Base-by-base conservation (phyloP, 30 jellyfish, hydroid and myxozoan species). In the Aurelia aurita complex sp. Pacific region DNA sequence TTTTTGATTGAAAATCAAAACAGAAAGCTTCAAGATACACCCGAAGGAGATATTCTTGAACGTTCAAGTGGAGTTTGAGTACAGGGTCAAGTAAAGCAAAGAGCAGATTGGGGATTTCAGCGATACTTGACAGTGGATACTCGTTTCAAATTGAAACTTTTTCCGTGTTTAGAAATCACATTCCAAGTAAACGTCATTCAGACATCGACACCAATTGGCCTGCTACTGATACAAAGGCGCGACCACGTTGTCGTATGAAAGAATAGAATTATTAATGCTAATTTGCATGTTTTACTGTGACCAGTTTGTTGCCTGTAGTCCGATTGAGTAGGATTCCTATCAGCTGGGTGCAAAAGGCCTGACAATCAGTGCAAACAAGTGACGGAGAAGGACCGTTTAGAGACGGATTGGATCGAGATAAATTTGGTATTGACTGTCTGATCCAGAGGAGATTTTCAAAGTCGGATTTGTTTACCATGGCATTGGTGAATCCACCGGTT, bases 401-500 rank as follows among this genome's bases (percentile, higher is more conserved):
- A 61, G 70, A 61, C 70, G 70, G 32, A 0, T 61, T 61, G 70
- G 3, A 9, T 42, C n/a, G 40, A 10, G 16, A 60, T 16, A 71
- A 32, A 43, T 72, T n/a, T 36, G 3, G 14, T 72, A 43, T 72
- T 72, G 64, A 72, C 82, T 72, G 82, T 72, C 82, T 72, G 82
- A 72, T 72, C 57, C 66, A 17, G 64, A 72, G 38, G 82, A 72
- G 82, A 38, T 72, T 38, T 23, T 43, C 50, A 71, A 43, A 74
- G 38, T 33, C 85, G 63, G 63, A 12, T 7, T 36, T 46, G 68
- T 64, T 74, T 38, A 75, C 93, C 64, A 84, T 84, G 93, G 84
- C 93, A 18, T 46, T 84, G 75, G 93, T 74, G 16, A 84, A 74
- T 64, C 87, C 85, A 46, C 78, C 87, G 64, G 87, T 64, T 59